Conservation (phyloP, 2,888 invertebrate species). For the Lysandra bellargus region DNA sequence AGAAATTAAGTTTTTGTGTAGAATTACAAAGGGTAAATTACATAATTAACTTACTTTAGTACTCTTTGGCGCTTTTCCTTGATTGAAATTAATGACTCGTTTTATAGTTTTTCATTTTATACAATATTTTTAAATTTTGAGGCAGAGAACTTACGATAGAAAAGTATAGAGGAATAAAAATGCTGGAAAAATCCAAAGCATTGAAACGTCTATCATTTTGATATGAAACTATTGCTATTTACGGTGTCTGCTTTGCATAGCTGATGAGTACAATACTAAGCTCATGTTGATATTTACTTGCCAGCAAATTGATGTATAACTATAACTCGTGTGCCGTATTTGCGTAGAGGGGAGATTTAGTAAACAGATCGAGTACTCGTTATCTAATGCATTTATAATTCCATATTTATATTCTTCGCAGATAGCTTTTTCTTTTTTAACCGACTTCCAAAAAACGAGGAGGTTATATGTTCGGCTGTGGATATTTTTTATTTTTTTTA, state of each 20-base stretch:
- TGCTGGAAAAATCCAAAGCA: neutral
- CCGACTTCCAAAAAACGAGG: no score
- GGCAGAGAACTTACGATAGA: neutral
- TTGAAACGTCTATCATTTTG: conserved; percentile 5
- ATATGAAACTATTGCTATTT: conserved; percentile 10
- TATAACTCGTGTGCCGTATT: conserved; percentile 19
- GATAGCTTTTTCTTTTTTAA: neutral
- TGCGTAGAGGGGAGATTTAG: conserved; percentile 27
- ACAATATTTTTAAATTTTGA: neutral
- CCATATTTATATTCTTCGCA: conserved; percentile 13
- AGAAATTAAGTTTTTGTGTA: conserved; percentile 3
- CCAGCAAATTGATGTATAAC: conserved; percentile 27
- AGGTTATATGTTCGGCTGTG: no score
- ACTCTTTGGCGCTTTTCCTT: neutral
- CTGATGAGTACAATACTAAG: conserved; percentile 29
- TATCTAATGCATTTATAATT: conserved; percentile 23
- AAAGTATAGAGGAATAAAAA: neutral
- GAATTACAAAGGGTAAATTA: neutral
- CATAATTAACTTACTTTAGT: neutral
- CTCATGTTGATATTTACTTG: conserved; percentile 28
- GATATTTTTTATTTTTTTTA: no score
- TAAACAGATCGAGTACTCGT: conserved; percentile 22
- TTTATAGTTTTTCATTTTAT: neutral
- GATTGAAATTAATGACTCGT: neutral
- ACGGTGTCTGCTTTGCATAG: conserved; percentile 16